A percentile compares a stretch with the other conserved stretches of the same genome.
These are phyloP conservation scores for Epirrita christyi DNA, from an alignment of 2,888 invertebrate genomes.

Conservation along the genomic window DNA sequence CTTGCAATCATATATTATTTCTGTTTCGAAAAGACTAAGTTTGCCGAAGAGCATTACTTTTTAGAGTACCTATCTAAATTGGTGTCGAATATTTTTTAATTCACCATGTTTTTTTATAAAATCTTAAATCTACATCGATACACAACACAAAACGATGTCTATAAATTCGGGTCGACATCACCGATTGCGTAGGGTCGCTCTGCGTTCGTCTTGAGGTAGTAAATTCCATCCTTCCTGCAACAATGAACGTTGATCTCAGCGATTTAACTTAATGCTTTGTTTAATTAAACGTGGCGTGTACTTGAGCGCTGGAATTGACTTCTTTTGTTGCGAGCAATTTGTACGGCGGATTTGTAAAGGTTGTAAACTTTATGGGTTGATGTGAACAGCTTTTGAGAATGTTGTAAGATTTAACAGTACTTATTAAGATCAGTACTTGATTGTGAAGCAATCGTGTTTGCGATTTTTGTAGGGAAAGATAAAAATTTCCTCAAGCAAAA, in stretches of 20 bases:
- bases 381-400: constrained; percentile 20
- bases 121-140: constrained; percentile 48
- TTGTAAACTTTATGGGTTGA: constrained; percentile 19
- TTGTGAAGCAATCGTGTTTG: constrained; percentile 5
- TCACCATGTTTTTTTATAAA: no score
- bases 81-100: no score
- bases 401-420: constrained; percentile 16
- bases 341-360: constrained; percentile 24
- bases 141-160: constrained; percentile 45
- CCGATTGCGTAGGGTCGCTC: constrained; percentile 79
- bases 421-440: neutral
- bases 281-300: constrained; percentile 62
- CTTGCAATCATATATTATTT: no score
- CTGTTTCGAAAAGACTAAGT: no score
- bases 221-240: constrained; percentile 83
- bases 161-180: constrained; percentile 55
- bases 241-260: constrained; percentile 64
- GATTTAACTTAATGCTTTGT: constrained; percentile 67
- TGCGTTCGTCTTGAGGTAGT: constrained; percentile 82
- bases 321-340: constrained; percentile 50
- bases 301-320: constrained; percentile 56
- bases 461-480: constrained; percentile 1
- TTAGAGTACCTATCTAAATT: no score
- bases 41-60: no score
- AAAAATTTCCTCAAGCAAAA: neutral